Conservation (phyloP, 2,797 vertebrate genomes). For the Streptopelia turtur region DNA sequence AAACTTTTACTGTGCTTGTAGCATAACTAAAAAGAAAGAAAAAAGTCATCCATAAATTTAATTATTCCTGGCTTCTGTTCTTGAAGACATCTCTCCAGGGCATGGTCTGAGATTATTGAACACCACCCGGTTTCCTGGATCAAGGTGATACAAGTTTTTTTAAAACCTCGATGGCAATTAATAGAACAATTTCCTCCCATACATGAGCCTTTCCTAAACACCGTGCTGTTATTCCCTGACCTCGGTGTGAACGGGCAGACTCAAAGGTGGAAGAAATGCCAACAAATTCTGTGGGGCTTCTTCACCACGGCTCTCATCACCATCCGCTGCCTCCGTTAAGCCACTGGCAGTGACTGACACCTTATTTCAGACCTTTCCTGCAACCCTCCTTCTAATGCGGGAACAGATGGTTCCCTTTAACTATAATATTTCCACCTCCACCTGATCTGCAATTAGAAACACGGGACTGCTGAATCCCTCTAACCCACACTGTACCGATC, state of each 20-base stretch:
- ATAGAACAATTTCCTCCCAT: background rate
- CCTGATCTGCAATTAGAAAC: constrained; percentile 17
- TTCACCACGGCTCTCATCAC: background rate
- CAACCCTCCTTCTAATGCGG: background rate
- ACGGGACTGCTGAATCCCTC: background rate
- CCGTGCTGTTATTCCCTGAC: background rate
- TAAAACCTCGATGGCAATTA: constrained; percentile 6
- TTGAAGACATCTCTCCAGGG: constrained; percentile 35
- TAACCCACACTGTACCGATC: background rate
- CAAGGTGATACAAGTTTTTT: constrained; percentile 24
- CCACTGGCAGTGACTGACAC: constrained; percentile 4
- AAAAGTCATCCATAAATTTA: constrained; percentile 52
- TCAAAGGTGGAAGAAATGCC: background rate
- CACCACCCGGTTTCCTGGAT: background rate
- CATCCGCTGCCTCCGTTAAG: background rate
- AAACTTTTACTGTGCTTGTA: constrained; percentile 48
- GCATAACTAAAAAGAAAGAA: constrained; percentile 41
- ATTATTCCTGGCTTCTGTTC: constrained; percentile 60
- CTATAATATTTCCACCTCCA: constrained; percentile 16
- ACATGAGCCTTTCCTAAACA: background rate
- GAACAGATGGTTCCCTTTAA: constrained; percentile 37
- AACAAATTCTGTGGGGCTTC: background rate
- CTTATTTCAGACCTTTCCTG: constrained; percentile 15
- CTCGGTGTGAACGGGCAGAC: background rate
- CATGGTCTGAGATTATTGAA: constrained; percentile 16